Evolutionary conservation across 2,888 invertebrate species (phyloP).

Genomic region (Sinohyriopsis cumingii): DNA sequence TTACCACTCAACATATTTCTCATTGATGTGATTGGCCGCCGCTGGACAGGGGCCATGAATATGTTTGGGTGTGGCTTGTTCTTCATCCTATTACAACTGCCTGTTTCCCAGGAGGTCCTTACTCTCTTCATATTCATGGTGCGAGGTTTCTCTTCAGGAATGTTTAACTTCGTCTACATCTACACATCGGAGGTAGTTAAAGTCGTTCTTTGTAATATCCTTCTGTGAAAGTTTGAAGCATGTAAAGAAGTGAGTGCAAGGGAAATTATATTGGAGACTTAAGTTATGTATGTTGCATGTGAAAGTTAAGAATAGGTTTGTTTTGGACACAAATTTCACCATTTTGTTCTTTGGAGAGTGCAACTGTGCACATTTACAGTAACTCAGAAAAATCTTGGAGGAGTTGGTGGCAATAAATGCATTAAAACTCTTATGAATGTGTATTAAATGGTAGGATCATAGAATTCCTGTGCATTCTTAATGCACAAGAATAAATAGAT

Average conservation of each 20-base stretch:
- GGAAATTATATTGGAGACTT: no score
- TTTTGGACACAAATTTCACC: no score
- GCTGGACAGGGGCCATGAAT: slow-evolving; percentile 54
- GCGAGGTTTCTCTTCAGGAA: slow-evolving; percentile 64
- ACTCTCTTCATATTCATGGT: slow-evolving; percentile 66
- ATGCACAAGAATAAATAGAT: no score
- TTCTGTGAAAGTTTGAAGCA: neutral
- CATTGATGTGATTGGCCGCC: slow-evolving; percentile 66
- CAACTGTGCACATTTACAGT: no score
- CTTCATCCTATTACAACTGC: slow-evolving; percentile 57
- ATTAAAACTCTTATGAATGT: no score
- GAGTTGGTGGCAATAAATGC: no score
- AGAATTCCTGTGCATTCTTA: no score
- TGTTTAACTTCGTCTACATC: slow-evolving; percentile 68
- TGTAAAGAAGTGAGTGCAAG: neutral
- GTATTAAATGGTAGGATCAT: no score
- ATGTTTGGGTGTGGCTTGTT: slow-evolving; percentile 54
- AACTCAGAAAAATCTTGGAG: no score
- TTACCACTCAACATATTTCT: slow-evolving; percentile 68
- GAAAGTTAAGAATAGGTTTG: no score
- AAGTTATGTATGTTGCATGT: no score
- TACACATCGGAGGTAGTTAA: slow-evolving; percentile 68
- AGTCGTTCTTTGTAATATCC: neutral
- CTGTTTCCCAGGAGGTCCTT: slow-evolving; percentile 47
- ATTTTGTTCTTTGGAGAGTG: no score